Evolutionary conservation across 2,888 invertebrate species (phyloP).

Genomic region (Pocota personata): DNA sequence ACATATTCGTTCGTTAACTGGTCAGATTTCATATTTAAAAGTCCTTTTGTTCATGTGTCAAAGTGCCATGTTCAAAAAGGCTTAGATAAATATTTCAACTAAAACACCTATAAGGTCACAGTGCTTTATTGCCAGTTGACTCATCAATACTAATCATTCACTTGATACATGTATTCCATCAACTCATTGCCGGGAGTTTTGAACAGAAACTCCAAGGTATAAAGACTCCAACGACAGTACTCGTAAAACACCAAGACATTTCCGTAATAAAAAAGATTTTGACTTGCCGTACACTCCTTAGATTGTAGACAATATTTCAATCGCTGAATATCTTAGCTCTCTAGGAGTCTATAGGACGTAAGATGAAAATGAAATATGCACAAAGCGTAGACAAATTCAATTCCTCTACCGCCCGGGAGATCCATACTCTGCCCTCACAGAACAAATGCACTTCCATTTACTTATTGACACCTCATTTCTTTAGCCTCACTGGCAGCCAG

Average conservation of each 20-base stretch:
- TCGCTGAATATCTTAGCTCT: background rate
- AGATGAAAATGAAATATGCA: conserved; percentile 8
- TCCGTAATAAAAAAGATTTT: background rate
- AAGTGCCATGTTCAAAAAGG: no score
- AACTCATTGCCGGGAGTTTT: no score
- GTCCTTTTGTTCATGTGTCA: no score
- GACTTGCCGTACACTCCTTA: background rate
- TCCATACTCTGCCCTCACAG: background rate
- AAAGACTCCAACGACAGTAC: no score
- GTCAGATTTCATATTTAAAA: no score
- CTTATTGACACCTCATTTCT: conserved; percentile 52
- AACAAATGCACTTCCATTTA: conserved; percentile 56
- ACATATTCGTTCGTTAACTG: no score
- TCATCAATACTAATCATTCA: no score
- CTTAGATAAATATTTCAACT: no score
- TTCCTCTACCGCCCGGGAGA: conserved; percentile 14
- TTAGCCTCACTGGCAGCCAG: background rate
- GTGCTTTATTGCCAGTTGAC: no score
- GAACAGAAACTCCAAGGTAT: no score
- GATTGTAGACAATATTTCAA: conserved; percentile 9
- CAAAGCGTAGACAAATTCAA: conserved; percentile 8
- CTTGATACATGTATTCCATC: no score
- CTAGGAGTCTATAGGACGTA: background rate
- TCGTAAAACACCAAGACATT: background rate
- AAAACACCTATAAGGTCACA: no score